Evolutionary conservation across 2,888 invertebrate species (phyloP).

Genomic region (Embidobia sp.): DNA sequence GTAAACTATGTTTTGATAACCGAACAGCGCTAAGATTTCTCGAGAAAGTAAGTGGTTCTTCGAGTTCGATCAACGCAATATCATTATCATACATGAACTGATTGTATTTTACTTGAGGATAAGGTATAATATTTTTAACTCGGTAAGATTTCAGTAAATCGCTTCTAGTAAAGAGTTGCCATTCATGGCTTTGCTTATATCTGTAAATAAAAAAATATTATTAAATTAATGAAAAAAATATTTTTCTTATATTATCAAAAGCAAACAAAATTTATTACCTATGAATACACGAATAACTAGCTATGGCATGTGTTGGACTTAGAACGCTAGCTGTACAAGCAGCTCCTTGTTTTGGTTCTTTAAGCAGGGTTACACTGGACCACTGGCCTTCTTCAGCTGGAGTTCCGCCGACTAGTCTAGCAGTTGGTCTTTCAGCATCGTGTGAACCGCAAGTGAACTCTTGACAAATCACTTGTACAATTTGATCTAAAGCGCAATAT

Average conservation of each 20-base stretch:
- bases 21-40: slow-evolving; percentile 84
- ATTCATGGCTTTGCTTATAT: slow-evolving; percentile 74
- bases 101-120: slow-evolving; percentile 84
- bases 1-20: slow-evolving; percentile 81
- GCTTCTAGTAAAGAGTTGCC: slow-evolving; percentile 77
- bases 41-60: slow-evolving; percentile 82
- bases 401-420: slow-evolving; percentile 82
- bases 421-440: slow-evolving; percentile 77
- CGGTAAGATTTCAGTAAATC: slow-evolving; percentile 73
- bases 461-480: slow-evolving; percentile 83
- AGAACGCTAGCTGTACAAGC: slow-evolving; percentile 80
- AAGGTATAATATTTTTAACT: slow-evolving; percentile 82
- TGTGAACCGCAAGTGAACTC: slow-evolving; percentile 81
- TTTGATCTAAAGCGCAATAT: slow-evolving; percentile 79
- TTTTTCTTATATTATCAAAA: too few relatives aligned
- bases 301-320: slow-evolving; percentile 79
- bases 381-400: slow-evolving; percentile 83
- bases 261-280: too few relatives aligned
- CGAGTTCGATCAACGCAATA: slow-evolving; percentile 83
- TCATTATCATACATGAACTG: slow-evolving; percentile 84
- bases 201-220: too few relatives aligned
- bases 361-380: slow-evolving; percentile 83
- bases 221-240: too few relatives aligned
- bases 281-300: slow-evolving; percentile 80
- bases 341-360: slow-evolving; percentile 75